phyloP scores from a whole-genome alignment of 2,888 invertebrate genomes.

The Laothoe populi region DNA sequence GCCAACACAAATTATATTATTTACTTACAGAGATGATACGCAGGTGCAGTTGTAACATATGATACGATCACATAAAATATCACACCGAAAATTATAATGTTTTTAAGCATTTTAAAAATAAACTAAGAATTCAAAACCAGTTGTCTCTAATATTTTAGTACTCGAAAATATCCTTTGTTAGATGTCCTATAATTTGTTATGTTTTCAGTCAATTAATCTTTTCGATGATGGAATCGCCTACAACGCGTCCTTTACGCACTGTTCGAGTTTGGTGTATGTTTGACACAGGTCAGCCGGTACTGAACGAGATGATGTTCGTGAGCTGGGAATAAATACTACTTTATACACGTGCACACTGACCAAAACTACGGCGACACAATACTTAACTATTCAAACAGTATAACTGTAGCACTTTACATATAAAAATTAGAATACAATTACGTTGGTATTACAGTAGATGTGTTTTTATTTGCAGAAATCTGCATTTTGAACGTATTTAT shows the following conservation, averaged over 20 bases:
- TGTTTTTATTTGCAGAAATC: neutral
- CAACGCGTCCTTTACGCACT: conserved; percentile 25
- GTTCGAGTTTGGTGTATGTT: conserved; percentile 31
- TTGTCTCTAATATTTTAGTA: neutral
- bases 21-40: conserved; percentile 59
- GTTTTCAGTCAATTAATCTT: neutral
- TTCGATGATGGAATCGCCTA: neutral
- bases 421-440: conserved; percentile 7
- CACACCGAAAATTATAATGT: conserved; percentile 50
- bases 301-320: conserved; percentile 46
- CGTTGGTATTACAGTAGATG: neutral
- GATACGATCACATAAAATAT: conserved; percentile 45
- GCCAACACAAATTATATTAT: conserved; percentile 9
- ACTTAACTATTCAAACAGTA: conserved; percentile 12
- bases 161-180: neutral
- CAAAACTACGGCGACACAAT: conserved; percentile 29
- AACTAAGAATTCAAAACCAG: neutral
- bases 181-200: neutral
- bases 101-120: conserved; percentile 28
- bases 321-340: conserved; percentile 55
- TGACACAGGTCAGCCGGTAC: conserved; percentile 53
- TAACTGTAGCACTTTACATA: neutral
- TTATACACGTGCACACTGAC: conserved; percentile 37
- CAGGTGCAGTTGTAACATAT: conserved; percentile 52
- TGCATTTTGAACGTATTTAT: too few relatives aligned